A percentile compares a stretch with the other conserved stretches of the same genome.
phyloP scores from a whole-genome alignment of 1,140 invertebrate species.

The Teleogryllus occipitalis region DNA sequence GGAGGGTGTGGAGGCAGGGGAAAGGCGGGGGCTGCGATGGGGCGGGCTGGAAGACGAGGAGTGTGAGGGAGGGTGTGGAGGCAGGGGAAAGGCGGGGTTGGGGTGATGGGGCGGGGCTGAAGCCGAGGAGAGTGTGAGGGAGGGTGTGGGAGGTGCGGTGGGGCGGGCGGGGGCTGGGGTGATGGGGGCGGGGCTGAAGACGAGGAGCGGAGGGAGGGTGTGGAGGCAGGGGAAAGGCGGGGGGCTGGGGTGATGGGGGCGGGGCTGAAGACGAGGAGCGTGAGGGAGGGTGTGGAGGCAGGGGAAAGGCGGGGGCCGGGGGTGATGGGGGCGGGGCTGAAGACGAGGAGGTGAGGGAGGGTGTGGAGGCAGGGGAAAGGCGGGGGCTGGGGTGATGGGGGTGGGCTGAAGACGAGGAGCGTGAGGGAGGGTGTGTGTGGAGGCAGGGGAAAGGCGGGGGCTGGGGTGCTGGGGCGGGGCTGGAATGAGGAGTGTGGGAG shows the following conservation, averaged over 20 bases:
- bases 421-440: too few species aligned
- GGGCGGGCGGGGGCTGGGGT: too few species aligned
- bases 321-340: not conserved
- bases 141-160: not conserved
- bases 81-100: not conserved
- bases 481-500: not conserved
- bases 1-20: not conserved
- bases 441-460: too few species aligned
- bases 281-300: too few species aligned
- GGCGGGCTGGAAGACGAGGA: not conserved
- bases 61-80: not conserved
- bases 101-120: not conserved
- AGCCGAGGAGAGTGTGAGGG: too few species aligned
- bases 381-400: too few species aligned
- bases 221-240: not conserved
- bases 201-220: not conserved
- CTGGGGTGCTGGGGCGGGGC: too few species aligned
- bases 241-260: not conserved
- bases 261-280: not conserved
- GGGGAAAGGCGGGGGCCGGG: not conserved
- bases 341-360: not conserved
- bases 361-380: not conserved
- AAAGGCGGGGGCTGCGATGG: too few species aligned
- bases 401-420: too few species aligned
- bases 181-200: not conserved